A percentile compares a stretch with the other conserved stretches of the same genome.
Evolutionary conservation across 2,797 vertebrate genomes (phyloP).

Genomic region (Typhlichthys eigenmanni): DNA sequence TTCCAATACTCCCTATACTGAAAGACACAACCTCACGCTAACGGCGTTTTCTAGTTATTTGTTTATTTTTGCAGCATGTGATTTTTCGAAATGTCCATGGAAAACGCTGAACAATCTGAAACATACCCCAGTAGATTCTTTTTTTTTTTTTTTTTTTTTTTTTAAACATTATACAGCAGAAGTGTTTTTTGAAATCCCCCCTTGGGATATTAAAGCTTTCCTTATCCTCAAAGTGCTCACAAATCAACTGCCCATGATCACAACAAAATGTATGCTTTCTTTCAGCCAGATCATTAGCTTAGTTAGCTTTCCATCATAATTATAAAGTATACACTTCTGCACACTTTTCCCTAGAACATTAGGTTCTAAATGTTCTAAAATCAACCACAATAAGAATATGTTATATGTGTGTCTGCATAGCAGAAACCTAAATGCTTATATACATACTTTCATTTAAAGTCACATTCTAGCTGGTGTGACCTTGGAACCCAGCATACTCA

Average conservation of each 20-base stretch:
- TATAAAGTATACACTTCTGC: too few species aligned
- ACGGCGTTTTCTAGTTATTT: background rate
- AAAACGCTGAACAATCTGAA: conserved; percentile 58
- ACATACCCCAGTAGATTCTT: conserved; percentile 29
- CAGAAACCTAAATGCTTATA: too few species aligned
- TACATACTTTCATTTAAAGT: conserved; percentile 6
- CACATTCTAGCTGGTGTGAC: conserved; percentile 53
- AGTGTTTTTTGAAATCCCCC: conserved; percentile 41
- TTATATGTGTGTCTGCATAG: too few species aligned
- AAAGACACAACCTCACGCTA: background rate
- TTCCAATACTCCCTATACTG: background rate
- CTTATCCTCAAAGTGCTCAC: conserved; percentile 48
- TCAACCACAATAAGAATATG: too few species aligned
- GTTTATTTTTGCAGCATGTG: conserved; percentile 66
- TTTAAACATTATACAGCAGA: conserved; percentile 37
- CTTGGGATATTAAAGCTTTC: conserved; percentile 54
- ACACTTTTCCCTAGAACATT: too few species aligned
- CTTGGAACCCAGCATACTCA: conserved; percentile 53
- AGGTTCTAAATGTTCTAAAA: too few species aligned
- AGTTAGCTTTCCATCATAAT: background rate
- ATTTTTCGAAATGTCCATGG: conserved; percentile 67
- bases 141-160: conserved; percentile 5
- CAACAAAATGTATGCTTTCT: conserved; percentile 65
- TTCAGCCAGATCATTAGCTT: background rate
- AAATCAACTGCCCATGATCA: conserved; percentile 65